phyloP scores from a whole-genome alignment of 23 tunicate species.

The Aplidium turbinatum region DNA sequence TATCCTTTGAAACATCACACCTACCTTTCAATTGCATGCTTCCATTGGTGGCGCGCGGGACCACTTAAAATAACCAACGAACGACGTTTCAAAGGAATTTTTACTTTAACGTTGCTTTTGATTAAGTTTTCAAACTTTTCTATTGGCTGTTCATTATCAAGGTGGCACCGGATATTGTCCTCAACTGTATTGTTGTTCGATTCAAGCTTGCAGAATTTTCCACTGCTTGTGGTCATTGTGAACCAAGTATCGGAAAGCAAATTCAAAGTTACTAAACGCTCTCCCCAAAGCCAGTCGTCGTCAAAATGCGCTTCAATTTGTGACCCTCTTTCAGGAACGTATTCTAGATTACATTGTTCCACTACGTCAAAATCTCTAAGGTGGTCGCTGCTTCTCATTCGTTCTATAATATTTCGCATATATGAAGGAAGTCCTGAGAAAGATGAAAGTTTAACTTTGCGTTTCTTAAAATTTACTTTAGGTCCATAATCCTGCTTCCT shows the following conservation, averaged over 20 bases:
- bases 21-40: slow-evolving; percentile 76
- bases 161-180: not conserved
- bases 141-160: too few species aligned
- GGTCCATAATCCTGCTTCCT: slow-evolving; percentile 99
- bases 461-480: slow-evolving; percentile 95
- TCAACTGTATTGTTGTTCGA: not conserved
- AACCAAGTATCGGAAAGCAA: slow-evolving; percentile 73
- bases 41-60: slow-evolving; percentile 80
- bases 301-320: slow-evolving; percentile 96
- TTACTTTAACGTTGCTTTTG: slow-evolving; percentile 40
- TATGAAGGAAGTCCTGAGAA: slow-evolving; percentile 87
- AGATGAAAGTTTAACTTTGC: slow-evolving; percentile 55
- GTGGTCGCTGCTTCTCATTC: slow-evolving; percentile 11
- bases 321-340: slow-evolving; percentile 75
- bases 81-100: slow-evolving; percentile 54
- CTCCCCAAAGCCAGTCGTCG: slow-evolving; percentile 97
- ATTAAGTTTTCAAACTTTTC: not conserved
- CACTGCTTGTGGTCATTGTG: slow-evolving; percentile 51
- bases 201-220: not conserved
- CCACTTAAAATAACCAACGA: slow-evolving; percentile 75
- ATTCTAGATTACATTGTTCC: slow-evolving; percentile 90
- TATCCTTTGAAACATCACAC: too few species aligned
- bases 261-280: slow-evolving; percentile 72
- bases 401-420: slow-evolving; percentile 12
- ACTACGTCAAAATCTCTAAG: slow-evolving; percentile 65